Evolutionary conservation across 2,888 invertebrate species (phyloP), one percentile per base, ranked within the genome.

Genomic region (Catocala sponsa): DNA sequence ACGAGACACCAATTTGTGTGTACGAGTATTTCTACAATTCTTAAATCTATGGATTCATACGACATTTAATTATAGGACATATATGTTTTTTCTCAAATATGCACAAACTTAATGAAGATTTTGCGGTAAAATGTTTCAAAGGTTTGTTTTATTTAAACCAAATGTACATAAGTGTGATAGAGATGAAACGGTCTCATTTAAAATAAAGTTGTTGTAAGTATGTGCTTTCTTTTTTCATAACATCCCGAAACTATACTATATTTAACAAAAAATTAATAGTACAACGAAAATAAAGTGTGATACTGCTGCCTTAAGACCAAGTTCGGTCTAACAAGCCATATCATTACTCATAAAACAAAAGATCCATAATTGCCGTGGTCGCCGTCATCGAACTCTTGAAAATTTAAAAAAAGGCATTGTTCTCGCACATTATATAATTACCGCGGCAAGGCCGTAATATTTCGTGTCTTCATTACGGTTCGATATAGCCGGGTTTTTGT

Each of bases 101-200:
- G 94, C 94, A 94, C 94, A 94, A 94, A 94, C 87, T 91, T 89
- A 87, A 87, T 89, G 90, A 91, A 83, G 83, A 90, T 87, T 88
- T 90, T 89, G 89, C 88, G 87, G 87, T 90, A 85, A 88, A 88
- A 90, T 89, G 85, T 91, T 90, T 91, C 86, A 87, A 77, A 87
- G 90, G 92, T 93, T 93, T 93, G 91, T 93, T 94, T 92, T 92
- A 91, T 91, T 92, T 86, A 91, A 93, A 93, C 94, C 92, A 93
- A 93, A 91, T 94, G 94, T 94, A 94, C 92, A 94, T 94, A 93
- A 90, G 94, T 94, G 94, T 94, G 94, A 94, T 94, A 94, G 94
- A 94, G 94, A 94, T 92, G 92, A 89, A 92, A 92, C 88, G 88
- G 94, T 94, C 94, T 94, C 94, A 92, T 92, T 92, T 91, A 91